These are phyloP conservation scores for cattle (Bos taurus) DNA, from an alignment of 2,113 vertebrate genomes.

Conservation along the genomic window ARS-UCD2.0 NC_037331.1:71537001-71537500, in stretches of 20 bases:
- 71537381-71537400: background rate
- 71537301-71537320: background rate
- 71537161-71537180: background rate
- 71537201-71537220: background rate
- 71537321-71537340: background rate
- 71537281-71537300: background rate
- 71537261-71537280: background rate
- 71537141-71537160: background rate
- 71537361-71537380: background rate
- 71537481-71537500: no score
- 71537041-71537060: background rate
- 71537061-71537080: background rate
- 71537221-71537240: background rate
- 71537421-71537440: background rate
- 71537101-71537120: background rate
- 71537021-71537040: background rate
- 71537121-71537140: background rate
- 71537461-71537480: no score
- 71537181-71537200: background rate
- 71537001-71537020: background rate
- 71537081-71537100: background rate
- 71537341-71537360: background rate
- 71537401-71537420: background rate
- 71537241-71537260: background rate
- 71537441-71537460: background rate